Base-by-base conservation (phyloP, 2,113 vertebrate species). In the Neodontobutis hainanensis region DNA sequence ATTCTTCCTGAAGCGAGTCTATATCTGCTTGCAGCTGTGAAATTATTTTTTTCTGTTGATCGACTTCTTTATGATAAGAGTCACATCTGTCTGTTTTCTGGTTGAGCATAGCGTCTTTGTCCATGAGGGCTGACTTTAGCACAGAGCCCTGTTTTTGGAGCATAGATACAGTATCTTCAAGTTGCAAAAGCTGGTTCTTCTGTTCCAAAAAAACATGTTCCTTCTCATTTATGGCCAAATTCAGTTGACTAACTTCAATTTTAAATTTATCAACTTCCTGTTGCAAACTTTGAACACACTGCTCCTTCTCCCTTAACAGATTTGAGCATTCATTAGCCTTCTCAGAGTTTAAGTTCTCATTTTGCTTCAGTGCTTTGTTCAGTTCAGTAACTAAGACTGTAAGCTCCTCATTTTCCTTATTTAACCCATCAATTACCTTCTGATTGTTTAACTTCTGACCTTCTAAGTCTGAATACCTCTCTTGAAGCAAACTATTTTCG, bases 121-220 rank as follows among this genome's bases (percentile, higher is more conserved):
- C 82, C 82, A 89, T 73, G 5, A 94, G 82, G 34, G 83, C 88
- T 4, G 85, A 68, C 80, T 88, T 92, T 11, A 94, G 16, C 2
- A 83, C 91, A 9, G 80, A 75, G 11, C 90, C 80, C 79, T 94
- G 92, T 11, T 94, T 89, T 79, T 94, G 90, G 16, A 95, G 85
- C 45, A 88, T 68, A 0, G 85, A 69, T 0, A 92, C 55, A 0
- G 88, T 88, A 49, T 95, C 93, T 63, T 93, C 88, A 4, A 88
- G 88, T 3, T 84, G 82, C 61, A 75, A 65, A 49, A 94, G 76
- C 38, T 93, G 90, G 34, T 82, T 70, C 55, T 79, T 85, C 73
- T 86, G 91, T 11, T 78, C 84, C 44, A 69, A 78, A 58, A 93
- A 36, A 0, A 69, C 56, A 51, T 75, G 80, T 47, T 94, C 91